phyloP scores from a whole-genome alignment of 2,113 vertebrate genomes.

The Murina feae region DNA sequence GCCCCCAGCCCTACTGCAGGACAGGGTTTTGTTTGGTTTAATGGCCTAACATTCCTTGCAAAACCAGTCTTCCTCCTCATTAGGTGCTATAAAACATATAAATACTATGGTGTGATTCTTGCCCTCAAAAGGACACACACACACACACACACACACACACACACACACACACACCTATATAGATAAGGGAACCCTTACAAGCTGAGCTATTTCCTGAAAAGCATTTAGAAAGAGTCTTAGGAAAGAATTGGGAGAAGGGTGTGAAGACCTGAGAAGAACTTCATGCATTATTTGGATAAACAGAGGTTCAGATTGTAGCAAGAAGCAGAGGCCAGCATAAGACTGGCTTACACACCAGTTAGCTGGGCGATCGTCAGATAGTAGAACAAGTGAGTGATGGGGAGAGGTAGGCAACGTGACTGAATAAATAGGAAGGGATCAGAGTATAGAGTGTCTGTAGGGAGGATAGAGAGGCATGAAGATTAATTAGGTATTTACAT shows the following conservation, averaged over 20 bases:
- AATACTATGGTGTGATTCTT: constrained; percentile 5
- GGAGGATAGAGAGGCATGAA: neutral
- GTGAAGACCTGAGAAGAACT: neutral
- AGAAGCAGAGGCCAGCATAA: neutral
- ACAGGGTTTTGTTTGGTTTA: no score
- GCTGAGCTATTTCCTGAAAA: neutral
- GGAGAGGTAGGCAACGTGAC: neutral
- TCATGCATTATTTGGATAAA: neutral
- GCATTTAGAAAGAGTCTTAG: neutral
- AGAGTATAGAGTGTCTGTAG: neutral
- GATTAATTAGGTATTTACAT: constrained; percentile 31
- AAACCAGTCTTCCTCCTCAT: no score
- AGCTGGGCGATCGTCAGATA: neutral
- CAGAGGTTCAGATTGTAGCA: neutral
- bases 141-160: neutral
- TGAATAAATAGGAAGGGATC: neutral
- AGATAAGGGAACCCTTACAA: neutral
- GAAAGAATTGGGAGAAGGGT: neutral
- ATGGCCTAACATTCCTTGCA: no score
- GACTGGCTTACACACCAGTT: neutral
- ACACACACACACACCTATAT: neutral
- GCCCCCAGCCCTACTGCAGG: no score
- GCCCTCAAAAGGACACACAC: neutral
- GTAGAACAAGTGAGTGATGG: neutral
- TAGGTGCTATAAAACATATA: neutral